Evolutionary conservation across 1,140 invertebrate genomes (phyloP), one percentile per base, ranked within the genome.

Genomic region (Trichogramma pretiosum): DNA sequence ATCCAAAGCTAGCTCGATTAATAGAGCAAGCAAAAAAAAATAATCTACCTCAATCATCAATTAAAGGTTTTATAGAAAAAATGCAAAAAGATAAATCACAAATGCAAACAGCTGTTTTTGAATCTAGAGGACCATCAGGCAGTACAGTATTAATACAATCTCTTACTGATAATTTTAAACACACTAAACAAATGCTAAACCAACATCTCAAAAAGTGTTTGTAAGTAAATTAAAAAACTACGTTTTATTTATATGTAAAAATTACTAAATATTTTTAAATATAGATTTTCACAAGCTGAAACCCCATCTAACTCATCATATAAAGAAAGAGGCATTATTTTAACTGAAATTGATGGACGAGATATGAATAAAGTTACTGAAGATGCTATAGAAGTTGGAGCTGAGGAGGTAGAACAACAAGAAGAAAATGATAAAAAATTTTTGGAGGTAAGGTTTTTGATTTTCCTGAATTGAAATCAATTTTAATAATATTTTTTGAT

Each of bases 381-480:
- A 22, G 72, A 81, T 69, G 82, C 81, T 0, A 82, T 84, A 50
- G 64, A 72, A 49, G 57, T 66, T 32, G 77, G 75, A 3, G 80
- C 80, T 2, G 77, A 82, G 59, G 80, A 84, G 42, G 77, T 82
- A 2, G 63, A 72, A 30, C 62, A 70, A 63, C 26, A 74, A 28
- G 52, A 74, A 18, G 59, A 74, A 9, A 56, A 69, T 18, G 58
- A 66, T 23, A 53, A 46, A 24, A 64, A 66, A 49, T 53, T 44
- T 38, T 58, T 72, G 0, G 61, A 66, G 61, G 74, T 75, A 64
- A 46, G 5, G 32, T 26, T 35, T 42, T 28, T 23, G 3, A 33
- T n/a, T 9, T 36, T 7, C 8, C 5, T 46, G 23, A 13, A 35
- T n/a, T 36, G 18, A 30, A 35, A 43, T 16, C 33, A 46, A 32